Evolutionary conservation across 2,113 vertebrate genomes (phyloP).

Genomic region (Mobula birostris): DNA sequence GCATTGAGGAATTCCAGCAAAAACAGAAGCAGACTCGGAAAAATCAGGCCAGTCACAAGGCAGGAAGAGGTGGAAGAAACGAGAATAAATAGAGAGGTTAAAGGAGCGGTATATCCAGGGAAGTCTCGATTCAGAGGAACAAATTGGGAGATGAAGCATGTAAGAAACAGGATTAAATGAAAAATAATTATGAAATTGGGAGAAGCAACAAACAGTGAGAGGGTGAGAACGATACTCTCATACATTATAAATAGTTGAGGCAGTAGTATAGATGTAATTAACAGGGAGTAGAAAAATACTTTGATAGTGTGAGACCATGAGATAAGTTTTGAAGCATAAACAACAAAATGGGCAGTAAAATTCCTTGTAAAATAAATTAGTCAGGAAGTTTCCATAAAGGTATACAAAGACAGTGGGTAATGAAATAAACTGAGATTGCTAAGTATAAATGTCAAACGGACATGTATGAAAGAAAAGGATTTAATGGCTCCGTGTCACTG

Average conservation of each 20-base stretch:
- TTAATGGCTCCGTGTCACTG: background rate
- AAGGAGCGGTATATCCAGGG: no score
- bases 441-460: no score
- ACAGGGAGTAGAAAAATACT: background rate
- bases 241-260: background rate
- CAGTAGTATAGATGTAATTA: background rate
- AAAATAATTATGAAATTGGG: no score
- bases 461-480: background rate
- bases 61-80: background rate
- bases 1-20: background rate
- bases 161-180: background rate
- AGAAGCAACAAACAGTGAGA: background rate
- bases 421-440: background rate
- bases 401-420: background rate
- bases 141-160: background rate
- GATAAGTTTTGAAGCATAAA: background rate
- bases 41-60: background rate
- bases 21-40: background rate
- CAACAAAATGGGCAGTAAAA: background rate
- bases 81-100: background rate
- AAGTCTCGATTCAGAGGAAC: no score
- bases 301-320: background rate
- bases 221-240: background rate
- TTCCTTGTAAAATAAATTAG: background rate
- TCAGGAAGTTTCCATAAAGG: background rate